Percentiles rank a stretch among this genome's conserved stretches.
Evolutionary conservation across 2,888 invertebrate genomes (phyloP).

Genomic region (Andrena dorsata): DNA sequence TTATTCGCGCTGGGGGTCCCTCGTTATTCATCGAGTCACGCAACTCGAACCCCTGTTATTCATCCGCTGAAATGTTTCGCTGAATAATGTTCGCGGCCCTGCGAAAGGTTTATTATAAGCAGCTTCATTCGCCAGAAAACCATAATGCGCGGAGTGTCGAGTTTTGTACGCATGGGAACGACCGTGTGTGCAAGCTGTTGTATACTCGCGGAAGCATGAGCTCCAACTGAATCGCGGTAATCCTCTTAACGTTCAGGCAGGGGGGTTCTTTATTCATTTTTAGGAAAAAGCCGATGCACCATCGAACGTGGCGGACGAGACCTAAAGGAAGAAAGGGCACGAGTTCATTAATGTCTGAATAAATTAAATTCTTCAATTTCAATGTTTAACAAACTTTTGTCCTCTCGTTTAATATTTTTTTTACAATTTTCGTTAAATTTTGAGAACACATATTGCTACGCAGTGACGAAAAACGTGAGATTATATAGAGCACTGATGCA

Average conservation of each 20-base stretch:
- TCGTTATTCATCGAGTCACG: conserved; percentile 12
- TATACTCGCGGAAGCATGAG: conserved; percentile 50
- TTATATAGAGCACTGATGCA: no score
- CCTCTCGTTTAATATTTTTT: no score
- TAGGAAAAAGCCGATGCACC: conserved; percentile 47
- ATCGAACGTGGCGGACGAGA: conserved; percentile 17
- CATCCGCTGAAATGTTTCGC: not conserved
- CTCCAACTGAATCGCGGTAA: conserved; percentile 62
- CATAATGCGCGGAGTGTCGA: conserved; percentile 51
- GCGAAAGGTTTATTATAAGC: conserved; percentile 45
- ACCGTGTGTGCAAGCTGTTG: conserved; percentile 29
- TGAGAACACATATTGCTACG: no score
- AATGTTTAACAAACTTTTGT: no score
- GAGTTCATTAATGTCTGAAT: conserved; percentile 7
- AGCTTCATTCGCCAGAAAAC: conserved; percentile 47
- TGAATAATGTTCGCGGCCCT: conserved; percentile 25
- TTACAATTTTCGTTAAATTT: no score
- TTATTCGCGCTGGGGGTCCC: not conserved
- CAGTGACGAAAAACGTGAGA: no score
- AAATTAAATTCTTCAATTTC: conserved; percentile 1
- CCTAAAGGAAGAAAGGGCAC: no score
- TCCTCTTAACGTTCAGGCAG: conserved; percentile 59
- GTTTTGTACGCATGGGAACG: conserved; percentile 54
- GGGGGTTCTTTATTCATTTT: conserved; percentile 66
- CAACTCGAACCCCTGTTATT: conserved; percentile 5